phyloP scores from a whole-genome alignment of 2,888 invertebrate genomes.

The Neoitamus cyanurus region DNA sequence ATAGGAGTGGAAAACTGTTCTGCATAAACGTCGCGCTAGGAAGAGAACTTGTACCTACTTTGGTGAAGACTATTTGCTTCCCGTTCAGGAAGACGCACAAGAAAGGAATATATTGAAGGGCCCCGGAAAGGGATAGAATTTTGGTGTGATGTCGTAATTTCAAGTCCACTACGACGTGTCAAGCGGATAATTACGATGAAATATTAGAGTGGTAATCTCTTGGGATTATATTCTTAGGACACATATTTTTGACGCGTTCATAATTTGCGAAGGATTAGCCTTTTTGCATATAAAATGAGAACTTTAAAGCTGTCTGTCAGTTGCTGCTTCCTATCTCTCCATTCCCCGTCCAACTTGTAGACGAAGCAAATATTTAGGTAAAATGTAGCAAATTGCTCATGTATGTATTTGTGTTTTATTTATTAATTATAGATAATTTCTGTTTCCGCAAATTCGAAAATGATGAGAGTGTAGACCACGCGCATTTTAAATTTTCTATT shows the following conservation, averaged over 20 bases:
- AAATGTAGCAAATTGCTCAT: too few relatives aligned
- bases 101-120: neutral
- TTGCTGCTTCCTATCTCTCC: neutral
- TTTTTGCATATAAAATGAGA: neutral
- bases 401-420: too few relatives aligned
- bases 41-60: neutral
- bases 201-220: constrained; percentile 37
- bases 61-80: neutral
- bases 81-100: neutral
- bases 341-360: too few relatives aligned
- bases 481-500: too few relatives aligned
- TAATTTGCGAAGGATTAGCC: constrained; percentile 15
- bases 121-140: constrained; percentile 2
- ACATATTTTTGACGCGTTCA: constrained; percentile 18
- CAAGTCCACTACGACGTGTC: constrained; percentile 23
- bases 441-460: too few relatives aligned
- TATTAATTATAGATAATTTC: too few relatives aligned
- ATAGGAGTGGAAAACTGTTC: constrained; percentile 26
- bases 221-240: constrained; percentile 16
- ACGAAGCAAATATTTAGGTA: too few relatives aligned
- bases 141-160: neutral
- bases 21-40: constrained; percentile 14
- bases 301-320: neutral
- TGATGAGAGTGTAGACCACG: too few relatives aligned
- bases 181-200: constrained; percentile 42